A percentile compares a stretch with the other conserved stretches of the same genome.
phyloP scores from a whole-genome alignment of 2,888 invertebrate genomes.

The Ferrisia virgata region DNA sequence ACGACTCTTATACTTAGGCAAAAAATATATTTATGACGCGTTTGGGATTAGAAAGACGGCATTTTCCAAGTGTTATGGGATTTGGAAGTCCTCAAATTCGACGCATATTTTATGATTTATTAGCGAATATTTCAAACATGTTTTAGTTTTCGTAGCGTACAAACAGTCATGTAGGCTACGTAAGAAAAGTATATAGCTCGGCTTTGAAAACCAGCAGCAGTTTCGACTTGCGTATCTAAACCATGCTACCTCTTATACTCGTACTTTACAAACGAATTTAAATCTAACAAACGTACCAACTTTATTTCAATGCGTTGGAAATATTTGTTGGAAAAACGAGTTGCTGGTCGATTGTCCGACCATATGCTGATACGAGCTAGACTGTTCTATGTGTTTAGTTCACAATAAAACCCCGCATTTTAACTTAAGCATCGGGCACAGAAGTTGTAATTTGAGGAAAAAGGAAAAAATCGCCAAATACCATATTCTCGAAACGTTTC shows the following conservation, averaged over 20 bases:
- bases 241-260: too few species aligned
- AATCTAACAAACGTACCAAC: too few species aligned
- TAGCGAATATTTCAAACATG: not conserved
- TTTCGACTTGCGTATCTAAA: not conserved
- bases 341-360: not conserved
- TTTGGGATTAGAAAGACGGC: not conserved
- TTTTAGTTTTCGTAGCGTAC: not conserved
- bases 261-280: not conserved
- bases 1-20: not conserved
- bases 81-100: constrained; percentile 29
- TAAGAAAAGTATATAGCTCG: not conserved
- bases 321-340: too few species aligned
- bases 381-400: too few species aligned
- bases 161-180: not conserved
- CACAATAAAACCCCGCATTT: not conserved
- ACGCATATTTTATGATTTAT: constrained; percentile 30
- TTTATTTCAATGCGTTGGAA: too few species aligned
- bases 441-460: not conserved
- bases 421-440: not conserved
- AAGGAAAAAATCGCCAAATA: constrained; percentile 20
- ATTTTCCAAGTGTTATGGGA: not conserved
- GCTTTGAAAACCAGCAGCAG: not conserved
- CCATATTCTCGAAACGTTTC: constrained; percentile 10
- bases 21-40: constrained; percentile 16
- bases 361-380: not conserved